Conservation (phyloP, 2,888 invertebrate species). For the Dolomedes plantarius region DNA sequence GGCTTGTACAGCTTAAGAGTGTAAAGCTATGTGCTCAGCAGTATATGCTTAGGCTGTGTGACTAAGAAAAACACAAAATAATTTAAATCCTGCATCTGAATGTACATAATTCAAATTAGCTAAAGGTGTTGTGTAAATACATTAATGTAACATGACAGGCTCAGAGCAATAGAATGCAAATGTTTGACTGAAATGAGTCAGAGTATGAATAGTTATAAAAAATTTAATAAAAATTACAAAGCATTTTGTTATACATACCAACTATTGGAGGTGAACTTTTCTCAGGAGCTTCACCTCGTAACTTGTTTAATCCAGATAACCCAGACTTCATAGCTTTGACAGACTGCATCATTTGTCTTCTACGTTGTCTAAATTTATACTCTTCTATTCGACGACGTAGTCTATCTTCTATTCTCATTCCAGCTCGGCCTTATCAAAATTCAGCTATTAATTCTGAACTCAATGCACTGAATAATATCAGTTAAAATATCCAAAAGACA, state of each 20-base stretch:
- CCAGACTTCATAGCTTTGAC: slow-evolving; percentile 73
- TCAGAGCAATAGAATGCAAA: no score
- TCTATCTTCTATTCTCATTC: slow-evolving; percentile 81
- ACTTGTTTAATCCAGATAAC: slow-evolving; percentile 76
- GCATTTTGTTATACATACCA: slow-evolving; percentile 32
- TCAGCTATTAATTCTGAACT: slow-evolving; percentile 18
- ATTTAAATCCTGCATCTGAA: no score
- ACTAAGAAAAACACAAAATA: no score
- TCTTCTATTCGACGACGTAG: slow-evolving; percentile 80
- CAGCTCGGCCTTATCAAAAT: slow-evolving; percentile 78
- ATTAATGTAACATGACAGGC: no score
- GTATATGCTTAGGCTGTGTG: no score
- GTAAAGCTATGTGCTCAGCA: no score
- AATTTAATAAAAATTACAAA: no score
- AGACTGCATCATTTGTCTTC: slow-evolving; percentile 64
- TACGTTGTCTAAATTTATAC: slow-evolving; percentile 75
- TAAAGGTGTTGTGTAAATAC: no score
- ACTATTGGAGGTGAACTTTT: slow-evolving; percentile 61
- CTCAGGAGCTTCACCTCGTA: slow-evolving; percentile 51
- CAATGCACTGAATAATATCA: neutral
- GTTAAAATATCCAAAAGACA: neutral
- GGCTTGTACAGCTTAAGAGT: no score
- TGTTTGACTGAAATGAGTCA: no score
- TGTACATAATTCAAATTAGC: no score
- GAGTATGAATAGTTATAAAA: no score